Base-by-base conservation (phyloP, 2,888 invertebrate genomes). In the Sarcophaga caerulescens region DNA sequence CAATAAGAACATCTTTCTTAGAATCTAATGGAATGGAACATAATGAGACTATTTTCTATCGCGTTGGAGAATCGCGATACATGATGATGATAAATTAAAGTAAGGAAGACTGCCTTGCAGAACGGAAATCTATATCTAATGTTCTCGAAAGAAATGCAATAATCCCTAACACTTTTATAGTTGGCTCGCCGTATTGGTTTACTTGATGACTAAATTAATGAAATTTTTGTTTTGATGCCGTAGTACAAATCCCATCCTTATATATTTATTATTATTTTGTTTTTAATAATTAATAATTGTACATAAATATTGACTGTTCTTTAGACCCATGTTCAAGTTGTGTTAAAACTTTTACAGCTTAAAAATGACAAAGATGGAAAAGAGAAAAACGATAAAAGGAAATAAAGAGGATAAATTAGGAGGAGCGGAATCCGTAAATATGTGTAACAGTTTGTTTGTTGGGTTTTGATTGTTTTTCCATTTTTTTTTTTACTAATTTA, bases 241-340 rank as follows among this genome's bases (percentile, higher is more conserved):
- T 71, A 23, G 71, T 76, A 80, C 47, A 69, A 78, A 83, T 79
- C 63, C 47, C 71, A 83, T 79, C 68, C 70, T 83, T 73, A 70
- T 57, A 35, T 44, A 65, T 84, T 81, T 83, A 45, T 83, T 45
- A 35, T 71, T 57, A 45, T 60, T 76, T 44, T 14, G 60, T 70
- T 62, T 65, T 17, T 76, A 62, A 66, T 75, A 68, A 70, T 79
- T 81, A 35, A 35, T 75, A 75, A 74, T 81, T 78, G 66, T 83
- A 83, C 65, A 85, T 81, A 81, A 81, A 81, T 81, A 81, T 81
- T 81, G 70, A 81, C 74, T 69, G 74, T 74, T 77, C 84, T 70
- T 62, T 71, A 79, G 74, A 75, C 60, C 76, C 69, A 81, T 76
- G 14, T 68, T 79, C 60, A 47, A 65, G 17, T 76, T 80, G 59